Conservation (phyloP, 2,888 invertebrate species). For the Aspidapion aeneum region DNA sequence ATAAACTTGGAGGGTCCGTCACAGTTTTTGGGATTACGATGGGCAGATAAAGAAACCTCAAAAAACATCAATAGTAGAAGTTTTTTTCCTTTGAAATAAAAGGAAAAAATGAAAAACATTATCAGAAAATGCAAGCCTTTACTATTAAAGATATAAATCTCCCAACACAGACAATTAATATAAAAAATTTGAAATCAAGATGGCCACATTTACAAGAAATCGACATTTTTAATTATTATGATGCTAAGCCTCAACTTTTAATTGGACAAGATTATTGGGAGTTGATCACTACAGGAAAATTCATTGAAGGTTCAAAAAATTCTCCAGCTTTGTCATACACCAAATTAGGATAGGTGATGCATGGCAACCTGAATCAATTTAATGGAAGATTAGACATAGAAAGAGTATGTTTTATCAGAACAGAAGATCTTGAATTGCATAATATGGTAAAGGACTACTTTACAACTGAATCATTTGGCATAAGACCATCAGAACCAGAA, state of each 20-base stretch:
- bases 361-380: neutral
- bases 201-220: neutral
- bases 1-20: neutral
- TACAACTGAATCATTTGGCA: neutral
- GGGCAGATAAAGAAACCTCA: neutral
- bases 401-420: neutral
- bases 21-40: neutral
- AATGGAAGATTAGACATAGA: neutral
- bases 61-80: neutral
- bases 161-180: neutral
- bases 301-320: neutral
- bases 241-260: neutral
- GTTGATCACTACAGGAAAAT: too few species aligned
- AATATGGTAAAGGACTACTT: neutral
- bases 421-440: neutral
- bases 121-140: neutral
- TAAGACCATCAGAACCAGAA: neutral
- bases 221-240: neutral
- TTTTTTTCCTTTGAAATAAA: neutral
- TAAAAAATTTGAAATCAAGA: neutral
- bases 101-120: neutral
- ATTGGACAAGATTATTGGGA: slow-evolving; percentile 4
- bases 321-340: neutral
- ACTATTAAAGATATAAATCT: neutral
- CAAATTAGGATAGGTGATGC: neutral